Percentiles rank a stretch among this genome's conserved stretches.
These are phyloP conservation scores for Hyposoter didymator DNA, from an alignment of 2,888 invertebrate genomes.

Conservation along the genomic window DNA sequence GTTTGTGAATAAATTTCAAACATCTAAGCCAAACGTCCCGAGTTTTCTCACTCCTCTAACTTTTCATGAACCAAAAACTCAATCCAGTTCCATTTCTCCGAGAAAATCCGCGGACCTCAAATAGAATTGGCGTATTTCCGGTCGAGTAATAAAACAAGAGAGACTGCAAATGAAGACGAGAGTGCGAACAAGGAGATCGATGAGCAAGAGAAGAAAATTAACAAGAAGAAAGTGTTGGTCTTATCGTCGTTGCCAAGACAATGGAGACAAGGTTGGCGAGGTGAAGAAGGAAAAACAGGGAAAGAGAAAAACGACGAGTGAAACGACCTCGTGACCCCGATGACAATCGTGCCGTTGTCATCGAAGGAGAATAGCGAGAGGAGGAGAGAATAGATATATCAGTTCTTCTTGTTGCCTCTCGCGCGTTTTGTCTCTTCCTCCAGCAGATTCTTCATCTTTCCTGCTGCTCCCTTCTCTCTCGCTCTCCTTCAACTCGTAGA, in stretches of 20 bases:
- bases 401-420: neutral
- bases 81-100: neutral
- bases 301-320: conserved; percentile 31
- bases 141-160: neutral
- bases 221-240: conserved; percentile 36
- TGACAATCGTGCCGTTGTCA: conserved; percentile 76
- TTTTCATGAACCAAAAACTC: neutral
- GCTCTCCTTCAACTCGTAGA: conserved; percentile 32
- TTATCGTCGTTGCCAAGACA: conserved; percentile 34
- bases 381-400: conserved; percentile 16
- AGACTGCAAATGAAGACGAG: neutral
- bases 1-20: neutral
- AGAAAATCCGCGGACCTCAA: neutral
- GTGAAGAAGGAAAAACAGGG: neutral
- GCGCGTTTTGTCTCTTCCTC: neutral
- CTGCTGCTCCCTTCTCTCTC: conserved; percentile 31
- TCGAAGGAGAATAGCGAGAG: conserved; percentile 68
- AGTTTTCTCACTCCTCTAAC: no score
- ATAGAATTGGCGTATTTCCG: conserved; percentile 25
- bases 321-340: conserved; percentile 74
- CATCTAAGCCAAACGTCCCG: neutral
- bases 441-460: neutral
- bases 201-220: neutral
- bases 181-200: neutral
- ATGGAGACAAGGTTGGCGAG: conserved; percentile 1